Evolutionary conservation across 2,888 invertebrate species (phyloP).

Genomic region (Spodoptera littoralis): DNA sequence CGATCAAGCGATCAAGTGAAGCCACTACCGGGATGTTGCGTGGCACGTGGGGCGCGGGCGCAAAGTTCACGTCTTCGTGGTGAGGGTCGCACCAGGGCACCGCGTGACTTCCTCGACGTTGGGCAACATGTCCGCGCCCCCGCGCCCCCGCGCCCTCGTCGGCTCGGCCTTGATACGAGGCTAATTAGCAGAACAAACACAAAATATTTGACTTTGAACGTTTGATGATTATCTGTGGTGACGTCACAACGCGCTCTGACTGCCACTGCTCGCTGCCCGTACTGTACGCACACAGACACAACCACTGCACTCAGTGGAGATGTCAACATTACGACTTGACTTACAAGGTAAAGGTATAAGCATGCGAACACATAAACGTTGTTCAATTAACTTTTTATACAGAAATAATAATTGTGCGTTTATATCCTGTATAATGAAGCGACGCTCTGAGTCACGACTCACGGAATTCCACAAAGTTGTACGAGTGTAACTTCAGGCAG

Average conservation of each 20-base stretch:
- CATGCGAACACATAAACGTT: too few relatives aligned
- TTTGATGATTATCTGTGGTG: conserved; percentile 29
- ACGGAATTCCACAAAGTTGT: too few relatives aligned
- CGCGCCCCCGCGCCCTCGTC: background rate
- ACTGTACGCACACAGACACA: too few relatives aligned
- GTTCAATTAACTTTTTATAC: too few relatives aligned
- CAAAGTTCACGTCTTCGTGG: background rate
- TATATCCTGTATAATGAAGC: too few relatives aligned
- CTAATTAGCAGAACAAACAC: conserved; percentile 29
- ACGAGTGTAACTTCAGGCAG: too few relatives aligned
- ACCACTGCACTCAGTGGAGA: too few relatives aligned
- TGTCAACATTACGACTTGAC: too few relatives aligned
- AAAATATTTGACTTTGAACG: conserved; percentile 17
- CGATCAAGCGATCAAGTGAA: too few relatives aligned
- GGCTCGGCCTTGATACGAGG: conserved; percentile 34
- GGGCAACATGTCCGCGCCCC: background rate
- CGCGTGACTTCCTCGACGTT: conserved; percentile 23
- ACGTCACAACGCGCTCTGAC: conserved; percentile 24
- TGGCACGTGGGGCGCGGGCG: background rate
- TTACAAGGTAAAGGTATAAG: too few relatives aligned
- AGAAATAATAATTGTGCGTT: too few relatives aligned
- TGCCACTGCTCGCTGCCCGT: background rate
- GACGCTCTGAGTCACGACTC: too few relatives aligned
- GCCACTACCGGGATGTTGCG: conserved; percentile 4
- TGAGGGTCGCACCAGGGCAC: background rate